A percentile compares a stretch with the other conserved stretches of the same genome.
These are phyloP conservation scores for Euthynnus affinis DNA, from an alignment of 2,797 vertebrate species.

Conservation along the genomic window DNA sequence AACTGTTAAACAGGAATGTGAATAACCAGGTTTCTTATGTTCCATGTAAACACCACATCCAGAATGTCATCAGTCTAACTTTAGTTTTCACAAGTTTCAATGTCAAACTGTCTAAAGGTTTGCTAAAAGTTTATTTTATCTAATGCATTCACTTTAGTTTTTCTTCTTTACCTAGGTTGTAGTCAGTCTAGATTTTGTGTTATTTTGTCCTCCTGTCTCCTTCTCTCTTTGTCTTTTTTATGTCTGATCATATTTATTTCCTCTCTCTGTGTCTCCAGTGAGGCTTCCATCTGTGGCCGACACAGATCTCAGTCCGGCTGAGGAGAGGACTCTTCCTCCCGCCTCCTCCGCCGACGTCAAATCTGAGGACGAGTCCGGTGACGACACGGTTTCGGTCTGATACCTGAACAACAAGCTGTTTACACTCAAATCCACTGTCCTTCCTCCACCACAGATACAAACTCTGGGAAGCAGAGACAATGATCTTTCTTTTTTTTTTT, in stretches of 20 bases:
- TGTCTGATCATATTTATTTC: not conserved
- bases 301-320: slow-evolving; percentile 31
- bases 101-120: too few relatives aligned
- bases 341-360: slow-evolving; percentile 3
- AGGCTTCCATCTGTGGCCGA: slow-evolving; percentile 47
- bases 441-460: not conserved
- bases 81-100: too few relatives aligned
- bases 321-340: slow-evolving; percentile 14
- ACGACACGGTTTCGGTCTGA: slow-evolving; percentile 48
- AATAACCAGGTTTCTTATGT: too few relatives aligned
- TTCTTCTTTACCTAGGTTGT: too few relatives aligned
- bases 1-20: too few relatives aligned
- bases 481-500: not conserved
- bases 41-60: too few relatives aligned
- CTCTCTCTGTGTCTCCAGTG: slow-evolving; percentile 39
- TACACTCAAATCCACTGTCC: not conserved
- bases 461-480: not conserved
- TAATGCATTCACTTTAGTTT: too few relatives aligned
- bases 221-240: too few relatives aligned
- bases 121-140: too few relatives aligned
- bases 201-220: too few relatives aligned
- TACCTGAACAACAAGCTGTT: not conserved
- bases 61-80: too few relatives aligned
- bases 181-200: too few relatives aligned
- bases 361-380: slow-evolving; percentile 57